Conservation (phyloP, 2,797 vertebrate genomes). For the Onychomys torridus region DNA sequence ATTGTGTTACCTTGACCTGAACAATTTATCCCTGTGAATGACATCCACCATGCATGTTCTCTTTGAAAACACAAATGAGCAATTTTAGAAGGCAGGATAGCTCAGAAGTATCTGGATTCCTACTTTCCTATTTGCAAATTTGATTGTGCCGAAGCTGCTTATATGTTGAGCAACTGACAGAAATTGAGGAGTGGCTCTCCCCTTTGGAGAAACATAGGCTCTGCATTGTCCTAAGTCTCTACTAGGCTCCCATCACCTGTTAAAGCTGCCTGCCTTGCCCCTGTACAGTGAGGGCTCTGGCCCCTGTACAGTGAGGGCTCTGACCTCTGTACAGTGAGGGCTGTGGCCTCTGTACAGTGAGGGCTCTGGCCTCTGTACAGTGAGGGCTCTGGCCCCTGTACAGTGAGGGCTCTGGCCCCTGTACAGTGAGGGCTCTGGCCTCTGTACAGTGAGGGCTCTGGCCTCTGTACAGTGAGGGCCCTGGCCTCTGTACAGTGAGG, state of each 20-base stretch:
- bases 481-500: too few relatives aligned
- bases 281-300: too few relatives aligned
- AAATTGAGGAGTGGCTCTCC: not conserved
- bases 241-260: not conserved
- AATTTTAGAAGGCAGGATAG: not conserved
- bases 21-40: not conserved
- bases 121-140: not conserved
- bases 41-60: not conserved
- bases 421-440: too few relatives aligned
- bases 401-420: too few relatives aligned
- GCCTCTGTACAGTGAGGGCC: too few relatives aligned
- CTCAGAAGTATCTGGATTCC: not conserved
- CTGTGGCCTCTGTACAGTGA: too few relatives aligned
- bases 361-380: too few relatives aligned
- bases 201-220: rapidly evolving
- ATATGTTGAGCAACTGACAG: too few relatives aligned
- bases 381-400: too few relatives aligned
- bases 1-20: rapidly evolving
- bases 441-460: too few relatives aligned
- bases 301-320: not conserved
- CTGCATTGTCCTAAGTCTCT: rapidly evolving
- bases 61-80: not conserved
- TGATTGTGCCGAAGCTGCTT: not conserved
- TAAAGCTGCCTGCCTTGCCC: not conserved
- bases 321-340: too few relatives aligned